phyloP scores from a whole-genome alignment of 2,797 vertebrate species.

The Natrix natrix region DNA sequence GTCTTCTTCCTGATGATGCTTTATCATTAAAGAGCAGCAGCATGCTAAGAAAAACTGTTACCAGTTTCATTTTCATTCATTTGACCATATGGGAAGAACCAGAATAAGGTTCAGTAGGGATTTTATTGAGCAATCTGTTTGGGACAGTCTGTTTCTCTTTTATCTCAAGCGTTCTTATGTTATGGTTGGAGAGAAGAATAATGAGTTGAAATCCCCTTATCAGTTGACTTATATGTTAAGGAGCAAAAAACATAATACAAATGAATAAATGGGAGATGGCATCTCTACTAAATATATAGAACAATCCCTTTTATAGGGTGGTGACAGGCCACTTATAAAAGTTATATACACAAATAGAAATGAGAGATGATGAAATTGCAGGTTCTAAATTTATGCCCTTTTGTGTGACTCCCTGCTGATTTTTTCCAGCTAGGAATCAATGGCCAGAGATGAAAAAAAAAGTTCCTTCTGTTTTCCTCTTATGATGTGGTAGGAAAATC shows the following conservation, averaged over 20 bases:
- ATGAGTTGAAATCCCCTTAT: not conserved
- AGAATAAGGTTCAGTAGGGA: not conserved
- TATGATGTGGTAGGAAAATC: not conserved
- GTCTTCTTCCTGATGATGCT: not conserved
- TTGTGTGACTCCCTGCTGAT: not conserved
- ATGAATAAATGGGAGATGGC: not conserved
- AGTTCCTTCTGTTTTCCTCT: not conserved
- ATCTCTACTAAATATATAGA: not conserved
- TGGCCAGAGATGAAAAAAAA: not conserved
- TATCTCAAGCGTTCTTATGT: not conserved
- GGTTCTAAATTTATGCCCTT: not conserved
- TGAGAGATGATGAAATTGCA: not conserved
- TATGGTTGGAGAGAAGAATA: not conserved
- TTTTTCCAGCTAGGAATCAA: not conserved
- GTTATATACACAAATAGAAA: not conserved
- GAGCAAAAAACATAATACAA: not conserved
- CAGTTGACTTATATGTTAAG: not conserved
- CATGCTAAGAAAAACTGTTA: not conserved
- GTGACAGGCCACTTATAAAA: not conserved
- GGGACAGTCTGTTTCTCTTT: not conserved
- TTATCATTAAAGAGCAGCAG: not conserved
- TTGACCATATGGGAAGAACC: not conserved
- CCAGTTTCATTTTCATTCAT: not conserved
- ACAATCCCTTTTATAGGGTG: not conserved
- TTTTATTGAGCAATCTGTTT: not conserved